A percentile compares a stretch with the other conserved stretches of the same genome.
Conservation (phyloP, 2,888 invertebrate genomes). For the Hedya salicella region DNA sequence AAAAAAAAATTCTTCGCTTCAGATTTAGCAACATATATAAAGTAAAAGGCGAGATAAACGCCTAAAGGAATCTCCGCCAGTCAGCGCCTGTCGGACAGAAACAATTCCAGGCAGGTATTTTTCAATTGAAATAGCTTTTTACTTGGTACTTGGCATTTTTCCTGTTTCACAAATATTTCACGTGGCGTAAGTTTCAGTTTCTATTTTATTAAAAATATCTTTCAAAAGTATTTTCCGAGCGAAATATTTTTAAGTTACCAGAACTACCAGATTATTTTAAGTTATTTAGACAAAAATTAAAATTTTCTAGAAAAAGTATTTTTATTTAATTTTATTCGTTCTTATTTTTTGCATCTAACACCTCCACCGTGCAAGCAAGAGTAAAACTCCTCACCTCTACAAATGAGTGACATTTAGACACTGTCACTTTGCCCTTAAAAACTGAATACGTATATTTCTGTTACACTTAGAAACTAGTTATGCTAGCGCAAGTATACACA, state of each 20-base stretch:
- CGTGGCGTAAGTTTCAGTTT: neutral
- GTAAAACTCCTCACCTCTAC: constrained; percentile 72
- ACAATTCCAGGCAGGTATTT: constrained; percentile 40
- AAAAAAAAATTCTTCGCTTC: neutral
- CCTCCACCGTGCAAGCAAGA: constrained; percentile 32
- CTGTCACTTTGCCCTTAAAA: constrained; percentile 57
- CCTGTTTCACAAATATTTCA: constrained; percentile 23
- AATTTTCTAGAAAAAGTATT: too few relatives aligned
- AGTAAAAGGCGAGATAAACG: constrained; percentile 26
- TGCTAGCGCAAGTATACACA: constrained; percentile 70
- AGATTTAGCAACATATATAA: neutral
- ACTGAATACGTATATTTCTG: constrained; percentile 49
- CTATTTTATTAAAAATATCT: constrained; percentile 20
- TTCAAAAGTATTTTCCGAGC: neutral
- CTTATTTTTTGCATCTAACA: constrained; percentile 21
- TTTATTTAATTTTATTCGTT: too few relatives aligned
- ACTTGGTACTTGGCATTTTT: constrained; percentile 15
- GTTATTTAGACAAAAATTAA: too few relatives aligned
- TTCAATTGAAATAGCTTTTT: constrained; percentile 41
- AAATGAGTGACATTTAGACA: constrained; percentile 76
- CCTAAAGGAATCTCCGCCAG: constrained; percentile 38
- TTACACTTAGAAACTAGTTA: constrained; percentile 47
- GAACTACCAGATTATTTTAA: neutral
- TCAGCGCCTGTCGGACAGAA: constrained; percentile 31
- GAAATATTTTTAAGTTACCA: neutral